These are phyloP conservation scores for Seriola rivoliana DNA, from an alignment of 2,113 vertebrate genomes.

Conservation along the genomic window DNA sequence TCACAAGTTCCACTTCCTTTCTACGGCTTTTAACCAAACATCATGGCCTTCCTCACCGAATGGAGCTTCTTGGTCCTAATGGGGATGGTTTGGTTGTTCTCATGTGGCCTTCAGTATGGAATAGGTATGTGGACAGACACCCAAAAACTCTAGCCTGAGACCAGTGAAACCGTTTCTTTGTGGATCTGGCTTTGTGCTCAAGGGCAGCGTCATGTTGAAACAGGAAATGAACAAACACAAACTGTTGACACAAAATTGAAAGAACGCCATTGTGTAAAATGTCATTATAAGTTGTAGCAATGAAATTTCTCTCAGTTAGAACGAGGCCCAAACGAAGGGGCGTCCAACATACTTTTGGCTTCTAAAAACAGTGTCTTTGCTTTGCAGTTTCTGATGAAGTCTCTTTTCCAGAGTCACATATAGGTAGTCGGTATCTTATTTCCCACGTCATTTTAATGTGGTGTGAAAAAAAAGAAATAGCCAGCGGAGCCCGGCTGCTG, in stretches of 20 bases:
- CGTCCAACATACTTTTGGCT: not conserved
- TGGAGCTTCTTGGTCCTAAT: no score
- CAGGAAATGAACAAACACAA: not conserved
- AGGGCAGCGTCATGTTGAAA: not conserved
- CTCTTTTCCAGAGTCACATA: not conserved
- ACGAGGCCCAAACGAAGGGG: not conserved
- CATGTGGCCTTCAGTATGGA: no score
- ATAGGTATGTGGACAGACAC: no score
- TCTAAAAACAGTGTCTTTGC: not conserved
- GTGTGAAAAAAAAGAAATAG: not conserved
- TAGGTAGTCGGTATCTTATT: not conserved
- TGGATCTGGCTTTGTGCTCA: no score
- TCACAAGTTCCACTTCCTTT: no score
- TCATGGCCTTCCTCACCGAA: not conserved
- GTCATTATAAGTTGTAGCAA: no score
- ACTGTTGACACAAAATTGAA: not conserved
- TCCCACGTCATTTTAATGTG: slow-evolving; percentile 2
- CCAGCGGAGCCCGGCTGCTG: not conserved
- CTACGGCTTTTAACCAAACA: not conserved
- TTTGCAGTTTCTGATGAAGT: not conserved
- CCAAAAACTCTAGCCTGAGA: not conserved
- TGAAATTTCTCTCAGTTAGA: not conserved
- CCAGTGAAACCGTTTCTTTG: no score
- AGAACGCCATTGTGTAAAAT: not conserved
- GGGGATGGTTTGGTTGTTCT: no score